Base-by-base conservation (phyloP, 2,113 vertebrate species). In the Sorex fumeus region DNA sequence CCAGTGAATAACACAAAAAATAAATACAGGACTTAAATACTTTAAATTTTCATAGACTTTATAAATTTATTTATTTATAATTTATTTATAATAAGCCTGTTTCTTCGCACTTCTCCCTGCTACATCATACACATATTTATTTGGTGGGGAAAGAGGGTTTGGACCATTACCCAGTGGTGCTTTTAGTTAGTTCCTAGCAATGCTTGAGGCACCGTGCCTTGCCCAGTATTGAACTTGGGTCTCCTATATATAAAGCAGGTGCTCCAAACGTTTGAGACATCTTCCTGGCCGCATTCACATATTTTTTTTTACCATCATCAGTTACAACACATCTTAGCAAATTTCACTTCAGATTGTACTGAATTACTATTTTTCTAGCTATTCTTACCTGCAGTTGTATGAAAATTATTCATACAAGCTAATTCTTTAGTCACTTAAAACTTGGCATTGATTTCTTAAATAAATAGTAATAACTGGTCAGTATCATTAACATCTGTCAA, bases 401-500 rank as follows among this genome's bases (percentile, higher is more conserved):
- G 21, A 36, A 74, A 83, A 72, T 66, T 72, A 36, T 57, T 34
- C n/a, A 53, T 80, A 66, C 25, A 81, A 64, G 57, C 45, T 69
- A 81, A 70, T 71, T 92, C 80, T 91, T 85, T 23, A 67, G 53
- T 93, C 82, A 83, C 79, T 93, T 93, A 71, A 87, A 94, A 93
- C 80, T 93, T 81, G 78, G 75, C 43, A 80, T 69, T 57, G 36
- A 92, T 72, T 95, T 34, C 21, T 92, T 28, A 4, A 93, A 97
- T 47, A 87, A 97, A 94, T 47, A 96, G 84, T 90, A 94, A 77
- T 84, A 96, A 93, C 74, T 92, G 74, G 81, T 71, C 86, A 92
- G 70, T 95, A 94, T 95, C 71, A 64, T 84, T 91, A 93, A 96
- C 94, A 96, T 95, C 75, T 93, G 92, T 88, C 36, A 62, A 84